phyloP scores from a whole-genome alignment of 2,113 vertebrate genomes.

The Hemibates koningsi region DNA sequence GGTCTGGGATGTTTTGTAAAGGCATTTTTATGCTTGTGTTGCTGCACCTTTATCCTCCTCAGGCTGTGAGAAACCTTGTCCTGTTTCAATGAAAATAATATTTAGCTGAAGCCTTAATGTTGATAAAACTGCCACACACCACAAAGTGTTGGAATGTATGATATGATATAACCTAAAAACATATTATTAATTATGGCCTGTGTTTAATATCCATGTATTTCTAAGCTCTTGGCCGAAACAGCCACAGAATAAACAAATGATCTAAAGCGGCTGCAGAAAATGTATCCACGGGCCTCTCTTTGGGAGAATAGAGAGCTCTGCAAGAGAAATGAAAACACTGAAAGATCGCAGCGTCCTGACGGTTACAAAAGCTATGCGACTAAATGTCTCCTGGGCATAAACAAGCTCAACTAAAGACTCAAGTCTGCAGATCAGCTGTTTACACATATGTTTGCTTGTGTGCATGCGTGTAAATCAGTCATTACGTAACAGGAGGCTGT shows the following conservation, averaged over 20 bases:
- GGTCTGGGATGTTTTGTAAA: not conserved
- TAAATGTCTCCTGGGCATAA: not conserved
- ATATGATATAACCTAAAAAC: not conserved
- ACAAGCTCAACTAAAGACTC: not conserved
- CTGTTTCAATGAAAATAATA: not conserved
- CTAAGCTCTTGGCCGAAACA: not conserved
- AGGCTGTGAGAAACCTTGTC: not conserved
- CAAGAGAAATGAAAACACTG: conserved; percentile 4
- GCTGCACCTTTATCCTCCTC: not conserved
- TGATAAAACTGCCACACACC: not conserved
- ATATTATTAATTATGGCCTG: not conserved
- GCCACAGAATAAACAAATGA: not conserved
- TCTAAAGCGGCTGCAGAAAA: not conserved
- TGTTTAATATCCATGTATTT: not conserved
- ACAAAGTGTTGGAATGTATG: not conserved
- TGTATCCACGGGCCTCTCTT: not conserved
- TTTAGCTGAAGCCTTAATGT: not conserved
- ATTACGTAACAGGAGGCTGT: conserved; percentile 19
- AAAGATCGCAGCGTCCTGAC: not conserved
- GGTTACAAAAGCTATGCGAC: not conserved
- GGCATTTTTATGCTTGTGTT: not conserved
- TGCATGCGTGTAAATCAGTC: not conserved
- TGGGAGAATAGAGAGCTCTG: conserved; percentile 3
- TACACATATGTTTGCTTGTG: not conserved
- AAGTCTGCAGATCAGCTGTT: not conserved